Conservation (phyloP, 1,140 invertebrate genomes). For the Parasteatoda tepidariorum region DNA sequence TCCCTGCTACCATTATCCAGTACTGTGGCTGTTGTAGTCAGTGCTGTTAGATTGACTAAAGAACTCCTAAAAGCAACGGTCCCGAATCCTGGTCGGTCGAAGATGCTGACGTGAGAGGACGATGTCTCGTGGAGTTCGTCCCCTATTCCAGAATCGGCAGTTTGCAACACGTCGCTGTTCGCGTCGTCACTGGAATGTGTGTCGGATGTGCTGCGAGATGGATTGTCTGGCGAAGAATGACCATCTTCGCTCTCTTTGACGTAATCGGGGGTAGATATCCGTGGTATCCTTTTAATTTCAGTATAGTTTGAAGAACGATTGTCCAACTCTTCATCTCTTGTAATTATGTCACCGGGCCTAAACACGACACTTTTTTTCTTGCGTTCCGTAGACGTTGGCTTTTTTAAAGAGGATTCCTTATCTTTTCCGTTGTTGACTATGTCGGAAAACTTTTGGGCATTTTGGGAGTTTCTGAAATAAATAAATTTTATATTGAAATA, state of each 20-base stretch:
- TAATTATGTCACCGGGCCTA: neutral
- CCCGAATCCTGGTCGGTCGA: conserved; percentile 91
- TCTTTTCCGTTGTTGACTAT: conserved; percentile 59
- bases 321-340: neutral
- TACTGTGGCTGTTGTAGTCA: neutral
- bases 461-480: neutral
- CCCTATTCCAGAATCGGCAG: conserved; percentile 62
- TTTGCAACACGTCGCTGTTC: conserved; percentile 28
- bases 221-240: neutral
- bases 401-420: conserved; percentile 4
- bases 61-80: conserved; percentile 82
- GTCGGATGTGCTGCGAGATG: neutral
- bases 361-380: conserved; percentile 28
- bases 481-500: too few relatives aligned
- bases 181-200: conserved; percentile 30
- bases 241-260: conserved; percentile 5
- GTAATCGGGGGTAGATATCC: neutral
- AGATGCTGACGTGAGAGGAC: conserved; percentile 72
- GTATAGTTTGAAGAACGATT: neutral
- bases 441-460: conserved; percentile 63
- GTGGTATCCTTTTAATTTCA: neutral
- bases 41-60: conserved; percentile 5
- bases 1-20: neutral
- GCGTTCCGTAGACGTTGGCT: neutral
- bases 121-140: conserved; percentile 56